Base-by-base conservation (phyloP, 2,888 invertebrate species). In the Anagyrus pseudococci region DNA sequence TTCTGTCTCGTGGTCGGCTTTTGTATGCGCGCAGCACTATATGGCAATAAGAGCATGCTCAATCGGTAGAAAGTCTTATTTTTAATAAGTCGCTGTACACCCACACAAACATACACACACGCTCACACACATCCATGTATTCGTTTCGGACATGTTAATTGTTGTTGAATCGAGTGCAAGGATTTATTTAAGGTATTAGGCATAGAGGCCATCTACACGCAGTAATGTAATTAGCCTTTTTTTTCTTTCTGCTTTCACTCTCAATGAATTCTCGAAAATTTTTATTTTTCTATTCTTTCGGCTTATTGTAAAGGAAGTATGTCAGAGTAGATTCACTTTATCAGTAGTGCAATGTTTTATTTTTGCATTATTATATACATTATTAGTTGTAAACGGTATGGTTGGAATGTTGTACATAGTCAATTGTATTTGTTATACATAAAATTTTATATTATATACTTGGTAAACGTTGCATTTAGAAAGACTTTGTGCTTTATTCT, bases 1-100 rank as follows among this genome's bases (percentile, higher is more conserved):
- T n/a, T n/a, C n/a, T n/a, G n/a, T n/a, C n/a, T n/a, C n/a, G n/a
- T n/a, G n/a, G n/a, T n/a, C n/a, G n/a, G n/a, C n/a, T n/a, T n/a
- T n/a, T n/a, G n/a, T n/a, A n/a, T n/a, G n/a, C n/a, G n/a, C n/a
- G n/a, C n/a, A n/a, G n/a, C n/a, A n/a, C n/a, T n/a, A n/a, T n/a
- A n/a, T 58, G 62, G 48, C 58, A 65, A 65, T 62, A 65, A 58
- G 41, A 56, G 61, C 61, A 65, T 65, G 65, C 58, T 56, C 58
- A 23, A 58, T 15, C 20, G 43, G 62, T 62, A 65, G 61, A 62
- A 60, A 26, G 40, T 40, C 57, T 64, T 57, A 40, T 49, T 53
- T 60, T 64, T 53, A 60, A 37, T 52, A 46, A 52, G 64, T 64
- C 46, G 46, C 29, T 37, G 2, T 37, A 37, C 15, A 29, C 15